Base-by-base conservation (phyloP, 2,797 vertebrate genomes). In the Passerculus sandwichensis region DNA sequence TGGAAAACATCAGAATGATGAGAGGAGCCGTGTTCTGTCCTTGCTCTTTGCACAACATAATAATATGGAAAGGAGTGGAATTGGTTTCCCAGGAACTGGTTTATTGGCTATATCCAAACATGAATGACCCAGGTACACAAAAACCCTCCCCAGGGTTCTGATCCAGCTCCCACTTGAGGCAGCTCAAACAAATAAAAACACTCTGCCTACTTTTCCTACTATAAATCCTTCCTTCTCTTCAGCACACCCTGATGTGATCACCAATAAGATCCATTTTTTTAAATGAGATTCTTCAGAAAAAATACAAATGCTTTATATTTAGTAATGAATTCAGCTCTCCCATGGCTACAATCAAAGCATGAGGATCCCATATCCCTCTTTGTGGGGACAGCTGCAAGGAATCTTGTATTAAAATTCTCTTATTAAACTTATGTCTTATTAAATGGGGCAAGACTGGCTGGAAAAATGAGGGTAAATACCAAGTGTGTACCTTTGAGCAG, bases 1-100 rank as follows among this genome's bases (percentile, higher is more conserved):
- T 61, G 62, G 76, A 80, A 94, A 95, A 82, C 69, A 91, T 60
- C 36, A 80, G 69, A 72, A 90, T 70, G 71, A 93, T 53, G 91
- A 91, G 65, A 71, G 88, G 54, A 89, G 89, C 32, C 3, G 5
- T 88, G 77, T 75, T 86, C 32, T 47, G 30, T 71, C 86, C 77
- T 85, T 87, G 88, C 88, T 89, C 75, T 74, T 81, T 60, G 45
- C 71, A 74, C 74, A 54, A 47, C 15, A 56, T 6, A 74, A 60
- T 69, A 40, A 79, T 29, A 40, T 6, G 32, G 59, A 16, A 75
- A 79, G 40, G 38, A 34, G 74, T 21, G 30, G 27, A 76, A 87
- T 54, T 92, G 84, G 45, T 22, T 89, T 65, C 74, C 67, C 85
- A 50, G 44, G 21, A 40, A 61, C 25, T 45, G 60, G 3, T 67